Base-by-base conservation (phyloP, 1,140 invertebrate species). In the Drosophila lacertosa region DNA sequence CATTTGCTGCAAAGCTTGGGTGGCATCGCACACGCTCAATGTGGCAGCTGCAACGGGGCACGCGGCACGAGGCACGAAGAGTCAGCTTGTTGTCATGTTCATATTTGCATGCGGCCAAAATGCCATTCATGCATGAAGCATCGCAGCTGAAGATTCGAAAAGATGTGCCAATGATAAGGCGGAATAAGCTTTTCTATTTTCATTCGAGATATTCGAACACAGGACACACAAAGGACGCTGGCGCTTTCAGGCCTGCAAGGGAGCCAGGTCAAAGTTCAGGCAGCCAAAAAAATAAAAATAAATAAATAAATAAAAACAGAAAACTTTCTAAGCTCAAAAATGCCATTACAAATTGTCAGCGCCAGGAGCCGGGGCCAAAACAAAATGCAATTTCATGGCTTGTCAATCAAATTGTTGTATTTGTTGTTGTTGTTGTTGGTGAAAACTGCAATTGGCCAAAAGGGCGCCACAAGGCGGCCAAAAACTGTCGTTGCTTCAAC, bases 331-430 rank as follows among this genome's bases (percentile, higher is more conserved):
- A 45, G 48, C n/a, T 6, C 32, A 42, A 51, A 64, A 53, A 44
- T 69, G 58, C 42, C 54, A 59, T 69, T 64, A 53, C 44, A 62
- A 78, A 77, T 47, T 58, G 65, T 65, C 37, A 71, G 71, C 42
- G 44, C 60, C 60, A 68, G 47, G 22, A 72, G 33, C 62, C 39
- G 47, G 33, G 42, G 58, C 40, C 42, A 45, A 16, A 32, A 67
- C 29, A 68, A 71, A 83, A 75, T 71, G 47, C 70, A 75, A 83
- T 84, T 83, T 83, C 80, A 83, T 84, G 80, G 71, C 62, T 60
- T 79, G 79, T 83, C 79, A 75, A 75, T 83, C 80, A 82, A 29
- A 74, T 63, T 39, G 9, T 4, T 11, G 45, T 45, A 37, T 18
- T n/a, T 44, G 1, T 7, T 48, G 37, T 7, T 16, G 24, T 20